Evolutionary conservation across 2,113 vertebrate species (phyloP).

Genomic region (Hypocryptadius cinnamomeus): DNA sequence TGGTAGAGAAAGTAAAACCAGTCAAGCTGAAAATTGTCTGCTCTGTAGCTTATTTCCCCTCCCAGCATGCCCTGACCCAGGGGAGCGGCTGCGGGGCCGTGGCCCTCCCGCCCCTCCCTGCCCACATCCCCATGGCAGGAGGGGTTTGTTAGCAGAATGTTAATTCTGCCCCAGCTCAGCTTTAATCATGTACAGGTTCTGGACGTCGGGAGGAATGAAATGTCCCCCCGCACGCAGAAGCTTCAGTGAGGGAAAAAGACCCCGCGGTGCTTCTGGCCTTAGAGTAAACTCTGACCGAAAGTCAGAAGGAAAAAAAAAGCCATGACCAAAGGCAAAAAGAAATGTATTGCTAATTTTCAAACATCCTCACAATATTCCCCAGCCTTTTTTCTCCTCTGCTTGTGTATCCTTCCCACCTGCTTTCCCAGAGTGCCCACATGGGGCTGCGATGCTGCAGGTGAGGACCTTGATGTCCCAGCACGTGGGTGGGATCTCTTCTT

Average conservation of each 20-base stretch:
- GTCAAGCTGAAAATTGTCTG: conserved; percentile 99
- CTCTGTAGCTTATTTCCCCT: conserved; percentile 92
- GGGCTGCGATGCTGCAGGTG: not conserved
- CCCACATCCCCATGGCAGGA: not conserved
- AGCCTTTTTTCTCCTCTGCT: not conserved
- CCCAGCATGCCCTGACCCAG: conserved; percentile 83
- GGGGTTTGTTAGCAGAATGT: conserved; percentile 15
- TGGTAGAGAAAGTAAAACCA: conserved; percentile 98
- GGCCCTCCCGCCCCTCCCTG: conserved; percentile 55
- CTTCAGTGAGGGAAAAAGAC: not conserved
- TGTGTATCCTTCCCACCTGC: not conserved
- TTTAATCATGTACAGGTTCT: conserved; percentile 62
- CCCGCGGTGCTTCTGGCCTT: not conserved
- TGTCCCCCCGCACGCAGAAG: not conserved
- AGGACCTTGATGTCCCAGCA: not conserved
- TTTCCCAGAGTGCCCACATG: fast-evolving
- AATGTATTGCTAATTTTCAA: not conserved
- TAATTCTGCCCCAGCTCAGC: conserved; percentile 60
- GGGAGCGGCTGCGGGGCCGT: conserved; percentile 75
- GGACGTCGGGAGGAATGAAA: conserved; percentile 9
- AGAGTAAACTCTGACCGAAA: not conserved
- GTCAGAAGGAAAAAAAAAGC: not conserved
- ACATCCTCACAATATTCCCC: not conserved
- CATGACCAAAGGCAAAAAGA: not conserved
- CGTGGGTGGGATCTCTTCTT: not conserved